These are phyloP conservation scores for Melitaea athalia DNA, from an alignment of 2,888 invertebrate genomes.

Conservation along the genomic window DNA sequence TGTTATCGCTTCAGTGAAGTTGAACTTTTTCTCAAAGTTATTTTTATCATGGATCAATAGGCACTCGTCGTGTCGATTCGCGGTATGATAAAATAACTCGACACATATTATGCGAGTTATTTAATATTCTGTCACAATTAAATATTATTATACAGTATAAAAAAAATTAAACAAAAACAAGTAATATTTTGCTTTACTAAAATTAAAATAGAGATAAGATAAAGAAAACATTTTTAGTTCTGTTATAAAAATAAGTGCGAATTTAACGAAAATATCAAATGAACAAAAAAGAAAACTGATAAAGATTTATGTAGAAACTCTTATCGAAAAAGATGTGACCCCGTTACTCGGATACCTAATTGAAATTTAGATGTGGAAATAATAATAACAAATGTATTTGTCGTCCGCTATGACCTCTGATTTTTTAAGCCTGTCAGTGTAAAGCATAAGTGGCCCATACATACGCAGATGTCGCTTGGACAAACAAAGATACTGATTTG, in stretches of 20 bases:
- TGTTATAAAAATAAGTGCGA: constrained; percentile 16
- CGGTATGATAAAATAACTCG: constrained; percentile 31
- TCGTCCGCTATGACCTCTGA: constrained; percentile 71
- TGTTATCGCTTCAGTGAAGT: constrained; percentile 56
- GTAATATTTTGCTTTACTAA: background rate
- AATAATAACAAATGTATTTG: constrained; percentile 73
- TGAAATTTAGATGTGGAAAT: constrained; percentile 76
- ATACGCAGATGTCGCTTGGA: constrained; percentile 71
- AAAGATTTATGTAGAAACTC: constrained; percentile 65
- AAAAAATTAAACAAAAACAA: background rate
- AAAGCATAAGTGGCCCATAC: constrained; percentile 64
- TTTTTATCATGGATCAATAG: constrained; percentile 57
- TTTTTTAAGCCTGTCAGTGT: constrained; percentile 57
- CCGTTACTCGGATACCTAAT: constrained; percentile 72
- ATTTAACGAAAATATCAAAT: constrained; percentile 13
- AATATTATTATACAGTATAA: background rate
- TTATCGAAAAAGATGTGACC: constrained; percentile 72
- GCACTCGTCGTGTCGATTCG: constrained; percentile 46
- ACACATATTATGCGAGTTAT: constrained; percentile 21
- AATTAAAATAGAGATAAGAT: background rate
- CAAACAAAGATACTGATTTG: constrained; percentile 74
- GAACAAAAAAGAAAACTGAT: constrained; percentile 39
- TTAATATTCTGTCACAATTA: constrained; percentile 16
- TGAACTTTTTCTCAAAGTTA: constrained; percentile 52
- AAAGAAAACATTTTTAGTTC: background rate